Evolutionary conservation across 2,797 vertebrate species (phyloP).

Genomic region (Mareca strepera): DNA sequence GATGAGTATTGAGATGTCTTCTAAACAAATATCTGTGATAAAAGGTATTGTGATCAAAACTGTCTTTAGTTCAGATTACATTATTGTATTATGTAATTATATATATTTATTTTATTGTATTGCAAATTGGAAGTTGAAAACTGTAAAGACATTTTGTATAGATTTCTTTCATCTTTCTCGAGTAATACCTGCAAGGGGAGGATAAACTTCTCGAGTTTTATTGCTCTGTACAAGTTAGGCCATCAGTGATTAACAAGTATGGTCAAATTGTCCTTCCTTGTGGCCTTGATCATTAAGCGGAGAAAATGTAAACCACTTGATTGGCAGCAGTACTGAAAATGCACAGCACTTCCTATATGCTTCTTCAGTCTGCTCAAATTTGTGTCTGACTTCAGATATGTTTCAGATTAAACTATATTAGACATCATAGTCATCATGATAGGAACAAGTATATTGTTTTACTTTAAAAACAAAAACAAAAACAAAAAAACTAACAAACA

Average conservation of each 20-base stretch:
- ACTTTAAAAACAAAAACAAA: not conserved
- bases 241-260: not conserved
- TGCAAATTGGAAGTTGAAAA: not conserved
- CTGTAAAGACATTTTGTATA: not conserved
- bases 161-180: not conserved
- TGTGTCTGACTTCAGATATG: not conserved
- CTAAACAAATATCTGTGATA: not conserved
- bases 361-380: not conserved
- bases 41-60: not conserved
- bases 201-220: not conserved
- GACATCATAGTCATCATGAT: not conserved
- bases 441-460: not conserved
- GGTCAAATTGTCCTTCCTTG: not conserved
- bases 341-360: fast-evolving
- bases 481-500: not conserved
- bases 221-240: not conserved
- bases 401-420: not conserved
- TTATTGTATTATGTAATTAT: not conserved
- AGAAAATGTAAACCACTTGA: not conserved
- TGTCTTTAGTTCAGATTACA: not conserved
- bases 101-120: not conserved
- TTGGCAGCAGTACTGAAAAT: not conserved
- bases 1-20: not conserved
- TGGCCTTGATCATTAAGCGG: not conserved
- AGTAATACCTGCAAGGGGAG: not conserved